Evolutionary conservation across 2,113 vertebrate species (phyloP).

Genomic region (Tachycineta bicolor): DNA sequence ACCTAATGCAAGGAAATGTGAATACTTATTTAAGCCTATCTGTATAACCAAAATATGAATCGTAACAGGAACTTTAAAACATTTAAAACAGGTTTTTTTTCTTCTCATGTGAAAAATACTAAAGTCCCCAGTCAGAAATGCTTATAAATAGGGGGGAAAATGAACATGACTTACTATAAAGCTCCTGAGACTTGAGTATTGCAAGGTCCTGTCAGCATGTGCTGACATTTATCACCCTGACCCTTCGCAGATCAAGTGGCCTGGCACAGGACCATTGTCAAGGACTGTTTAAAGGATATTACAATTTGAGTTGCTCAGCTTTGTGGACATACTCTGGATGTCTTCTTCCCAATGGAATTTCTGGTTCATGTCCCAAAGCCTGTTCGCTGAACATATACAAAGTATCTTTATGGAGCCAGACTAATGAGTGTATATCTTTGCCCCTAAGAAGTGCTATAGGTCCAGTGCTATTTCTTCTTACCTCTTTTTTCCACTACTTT

Average conservation of each 20-base stretch:
- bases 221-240: background rate
- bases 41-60: background rate
- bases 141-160: fast-evolving
- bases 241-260: background rate
- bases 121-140: background rate
- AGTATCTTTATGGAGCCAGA: background rate
- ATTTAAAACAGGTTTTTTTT: background rate
- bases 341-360: background rate
- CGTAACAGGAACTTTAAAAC: background rate
- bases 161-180: background rate
- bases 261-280: background rate
- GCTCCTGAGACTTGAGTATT: background rate
- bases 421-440: background rate
- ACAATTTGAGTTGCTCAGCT: background rate
- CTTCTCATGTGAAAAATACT: background rate
- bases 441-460: background rate
- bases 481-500: background rate
- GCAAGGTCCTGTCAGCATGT: background rate
- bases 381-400: background rate
- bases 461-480: background rate
- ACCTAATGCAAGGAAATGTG: background rate
- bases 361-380: background rate
- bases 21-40: background rate
- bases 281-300: background rate
- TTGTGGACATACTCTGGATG: background rate